Conservation (phyloP, 2,797 vertebrate species). For the Luscinia megarhynchos region DNA sequence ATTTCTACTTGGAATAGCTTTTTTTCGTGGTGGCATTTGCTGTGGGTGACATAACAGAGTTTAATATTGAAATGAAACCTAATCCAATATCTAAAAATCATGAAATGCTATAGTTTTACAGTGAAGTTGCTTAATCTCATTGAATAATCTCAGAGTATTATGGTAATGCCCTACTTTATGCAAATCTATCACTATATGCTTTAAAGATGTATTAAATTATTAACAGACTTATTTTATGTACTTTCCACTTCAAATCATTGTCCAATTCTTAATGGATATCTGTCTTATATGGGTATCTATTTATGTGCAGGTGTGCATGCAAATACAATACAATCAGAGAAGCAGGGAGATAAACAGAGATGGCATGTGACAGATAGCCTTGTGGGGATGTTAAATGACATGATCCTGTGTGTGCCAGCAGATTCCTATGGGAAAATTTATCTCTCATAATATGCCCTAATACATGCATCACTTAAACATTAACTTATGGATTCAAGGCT, state of each 20-base stretch:
- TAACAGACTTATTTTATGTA: not conserved
- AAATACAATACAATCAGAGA: slow-evolving; percentile 20
- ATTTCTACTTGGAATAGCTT: not conserved
- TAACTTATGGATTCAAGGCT: not conserved
- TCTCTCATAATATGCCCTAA: not conserved
- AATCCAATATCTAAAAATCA: not conserved
- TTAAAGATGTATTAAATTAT: not conserved
- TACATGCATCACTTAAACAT: not conserved
- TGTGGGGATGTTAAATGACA: not conserved
- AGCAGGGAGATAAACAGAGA: slow-evolving; percentile 2
- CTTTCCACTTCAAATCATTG: not conserved
- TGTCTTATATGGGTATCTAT: slow-evolving; percentile 9
- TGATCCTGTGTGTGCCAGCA: not conserved
- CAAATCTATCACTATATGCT: not conserved
- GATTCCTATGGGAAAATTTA: not conserved
- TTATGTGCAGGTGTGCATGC: slow-evolving; percentile 64
- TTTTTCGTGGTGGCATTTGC: not conserved
- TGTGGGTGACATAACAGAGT: not conserved
- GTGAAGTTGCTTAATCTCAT: not conserved
- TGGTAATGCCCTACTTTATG: not conserved
- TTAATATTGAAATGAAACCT: slow-evolving; percentile 1
- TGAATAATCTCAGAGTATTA: not conserved
- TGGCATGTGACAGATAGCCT: not conserved
- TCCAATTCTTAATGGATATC: not conserved
- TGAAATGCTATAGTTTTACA: not conserved